Evolutionary conservation across 2,888 invertebrate species (phyloP), one percentile per base, ranked within the genome.

Genomic region (Metalampra italica): DNA sequence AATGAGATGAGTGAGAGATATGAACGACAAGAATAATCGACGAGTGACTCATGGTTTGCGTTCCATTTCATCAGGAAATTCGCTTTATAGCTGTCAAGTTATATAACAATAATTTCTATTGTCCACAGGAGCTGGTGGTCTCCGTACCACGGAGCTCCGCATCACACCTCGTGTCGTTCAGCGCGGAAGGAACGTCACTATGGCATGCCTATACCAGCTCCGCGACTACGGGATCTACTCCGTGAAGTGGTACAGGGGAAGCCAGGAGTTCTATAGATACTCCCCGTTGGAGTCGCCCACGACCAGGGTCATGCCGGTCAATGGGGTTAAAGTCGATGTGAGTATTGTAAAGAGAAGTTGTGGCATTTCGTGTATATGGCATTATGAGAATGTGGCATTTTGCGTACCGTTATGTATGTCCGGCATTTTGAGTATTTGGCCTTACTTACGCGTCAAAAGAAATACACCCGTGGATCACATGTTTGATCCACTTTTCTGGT

Each of bases 201-300:
- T 96, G 74, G 90, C 91, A 15, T 96, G 96, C 77, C 81, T 93
- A 57, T 96, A 96, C 82, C 93, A 95, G 74, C 86, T 95, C 60
- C 93, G 94, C 66, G 92, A 92, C 41, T 93, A 92, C 51, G 93
- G 93, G 7, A 91, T 96, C 49, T 96, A 96, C 81, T 93, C 95
- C 0, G 94, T 96, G 50, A 96, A 96, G 90, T 96, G 96, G 94
- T 96, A 95, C 90, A 92, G 93, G 63, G 96, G 96, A 39, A 91
- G 87, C 60, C 91, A 93, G 68, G 96, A 96, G 88, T 96, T 96
- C 87, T 96, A 96, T 83, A 91, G 96, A 64, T 96, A 92, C 76
- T 93, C 94, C 9, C 96, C 96, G 9, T 90, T 92, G 56, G 95
- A 95, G 68, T 83, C 83, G 45, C 94, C 95, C 4, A 90, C 91